These are phyloP conservation scores for Phyto melanocephala DNA, from an alignment of 2,888 invertebrate genomes.

Conservation along the genomic window DNA sequence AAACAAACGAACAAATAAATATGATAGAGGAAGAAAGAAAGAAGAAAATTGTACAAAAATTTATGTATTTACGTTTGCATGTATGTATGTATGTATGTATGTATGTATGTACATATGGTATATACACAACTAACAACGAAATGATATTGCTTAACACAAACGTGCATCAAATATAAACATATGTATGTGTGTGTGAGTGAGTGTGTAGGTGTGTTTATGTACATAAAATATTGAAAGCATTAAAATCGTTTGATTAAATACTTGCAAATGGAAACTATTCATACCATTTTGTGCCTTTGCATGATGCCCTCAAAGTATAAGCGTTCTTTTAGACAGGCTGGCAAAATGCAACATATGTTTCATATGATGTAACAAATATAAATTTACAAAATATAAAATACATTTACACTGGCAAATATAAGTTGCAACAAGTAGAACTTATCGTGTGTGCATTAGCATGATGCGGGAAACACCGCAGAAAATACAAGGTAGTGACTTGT, in stretches of 20 bases:
- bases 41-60: not conserved
- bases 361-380: slow-evolving; percentile 13
- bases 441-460: no score
- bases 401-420: not conserved
- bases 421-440: not conserved
- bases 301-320: not conserved
- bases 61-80: not conserved
- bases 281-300: not conserved
- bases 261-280: slow-evolving; percentile 28
- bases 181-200: no score
- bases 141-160: not conserved
- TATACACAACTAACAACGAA: not conserved
- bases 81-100: not conserved
- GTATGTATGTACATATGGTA: no score
- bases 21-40: not conserved
- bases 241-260: slow-evolving; percentile 51
- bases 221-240: slow-evolving; percentile 28
- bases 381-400: not conserved
- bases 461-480: no score
- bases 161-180: not conserved
- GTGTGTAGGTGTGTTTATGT: not conserved
- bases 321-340: not conserved
- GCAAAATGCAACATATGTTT: slow-evolving; percentile 47
- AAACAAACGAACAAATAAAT: slow-evolving; percentile 3
- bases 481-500: no score